Base-by-base conservation (phyloP, 1,140 invertebrate genomes). In the Hyposmocoma kahamanoa region DNA sequence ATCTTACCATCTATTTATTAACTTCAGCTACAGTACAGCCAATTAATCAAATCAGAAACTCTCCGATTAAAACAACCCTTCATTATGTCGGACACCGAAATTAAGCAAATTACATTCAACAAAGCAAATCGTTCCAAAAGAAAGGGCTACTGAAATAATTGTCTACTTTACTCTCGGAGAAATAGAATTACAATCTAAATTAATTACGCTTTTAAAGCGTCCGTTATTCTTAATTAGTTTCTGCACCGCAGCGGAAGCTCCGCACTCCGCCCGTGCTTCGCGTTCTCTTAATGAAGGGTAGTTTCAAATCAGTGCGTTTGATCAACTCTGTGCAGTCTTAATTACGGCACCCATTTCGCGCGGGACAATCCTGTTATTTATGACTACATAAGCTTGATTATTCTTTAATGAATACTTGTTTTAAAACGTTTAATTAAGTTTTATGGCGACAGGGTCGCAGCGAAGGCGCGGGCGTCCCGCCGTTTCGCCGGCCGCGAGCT, bases 361-460 rank as follows among this genome's bases (percentile, higher is more conserved):
- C 79, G 76, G 81, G 81, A 82, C 82, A 83, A 86, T 86, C 82
- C 81, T 72, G 81, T 87, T 85, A 86, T 87, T 87, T 87, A 87
- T 86, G 75, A 84, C 83, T 85, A 87, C 84, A 87, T 86, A 86
- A 87, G 82, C 80, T 87, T 84, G 82, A 87, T 87, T 87, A 87
- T 87, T 87, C 83, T 86, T 87, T 87, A 87, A 87, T 87, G 80
- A 87, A 86, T 86, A 84, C 84, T 86, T 86, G 86, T 87, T 87
- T 87, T 86, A 86, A 87, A 86, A 86, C 80, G 86, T 86, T 87
- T 87, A 87, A 87, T 87, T 87, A 87, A 87, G 86, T 87, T 87
- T 87, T 87, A 87, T 87, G 82, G 83, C 79, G 83, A 87, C 86
- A 84, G 82, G 74, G 67, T 60, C 72, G 82, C 67, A 78, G 75